Evolutionary conservation across 2,113 vertebrate genomes (phyloP).

Genomic region (Dissostichus mawsoni): DNA sequence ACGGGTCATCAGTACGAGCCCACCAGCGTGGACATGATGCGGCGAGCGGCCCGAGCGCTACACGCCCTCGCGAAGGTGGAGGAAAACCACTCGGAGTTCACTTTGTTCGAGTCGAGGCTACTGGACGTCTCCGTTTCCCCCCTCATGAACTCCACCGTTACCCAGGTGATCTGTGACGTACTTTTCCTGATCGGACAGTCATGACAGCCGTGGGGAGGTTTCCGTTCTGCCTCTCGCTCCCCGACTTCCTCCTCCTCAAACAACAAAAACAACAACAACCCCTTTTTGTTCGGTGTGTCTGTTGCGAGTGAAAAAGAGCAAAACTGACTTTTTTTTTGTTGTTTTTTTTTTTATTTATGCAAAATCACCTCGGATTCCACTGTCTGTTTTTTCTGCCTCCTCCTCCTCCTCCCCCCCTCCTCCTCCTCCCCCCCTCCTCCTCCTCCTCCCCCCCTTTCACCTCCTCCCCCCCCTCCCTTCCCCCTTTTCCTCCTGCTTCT

Average conservation of each 20-base stretch:
- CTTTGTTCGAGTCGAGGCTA: constrained; percentile 96
- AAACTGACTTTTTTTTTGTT: constrained; percentile 87
- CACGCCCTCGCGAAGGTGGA: constrained; percentile 97
- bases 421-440: too few relatives aligned
- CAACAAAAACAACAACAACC: not conserved
- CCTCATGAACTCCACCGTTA: constrained; percentile 98
- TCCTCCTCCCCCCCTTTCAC: too few relatives aligned
- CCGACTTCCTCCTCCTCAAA: constrained; percentile 7
- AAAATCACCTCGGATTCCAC: constrained; percentile 99
- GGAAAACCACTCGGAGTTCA: constrained; percentile 99
- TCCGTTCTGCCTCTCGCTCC: constrained; percentile 71
- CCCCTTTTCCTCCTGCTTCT: constrained; percentile 88
- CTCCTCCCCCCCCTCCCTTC: too few relatives aligned
- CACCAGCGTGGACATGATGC: constrained; percentile 99
- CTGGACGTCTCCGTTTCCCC: constrained; percentile 99
- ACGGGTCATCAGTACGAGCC: constrained; percentile 93
- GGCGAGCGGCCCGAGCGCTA: constrained; percentile 95
- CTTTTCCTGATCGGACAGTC: constrained; percentile 99
- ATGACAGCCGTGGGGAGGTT: constrained; percentile 93
- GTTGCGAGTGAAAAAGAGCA: constrained; percentile 91
- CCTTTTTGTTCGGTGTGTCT: constrained; percentile 70
- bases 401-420: too few relatives aligned
- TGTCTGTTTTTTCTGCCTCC: constrained; percentile 76
- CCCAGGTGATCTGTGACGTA: constrained; percentile 99
- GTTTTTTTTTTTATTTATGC: constrained; percentile 96